Base-by-base conservation (phyloP, 2,888 invertebrate species). In the Cephus rjabovi region DNA sequence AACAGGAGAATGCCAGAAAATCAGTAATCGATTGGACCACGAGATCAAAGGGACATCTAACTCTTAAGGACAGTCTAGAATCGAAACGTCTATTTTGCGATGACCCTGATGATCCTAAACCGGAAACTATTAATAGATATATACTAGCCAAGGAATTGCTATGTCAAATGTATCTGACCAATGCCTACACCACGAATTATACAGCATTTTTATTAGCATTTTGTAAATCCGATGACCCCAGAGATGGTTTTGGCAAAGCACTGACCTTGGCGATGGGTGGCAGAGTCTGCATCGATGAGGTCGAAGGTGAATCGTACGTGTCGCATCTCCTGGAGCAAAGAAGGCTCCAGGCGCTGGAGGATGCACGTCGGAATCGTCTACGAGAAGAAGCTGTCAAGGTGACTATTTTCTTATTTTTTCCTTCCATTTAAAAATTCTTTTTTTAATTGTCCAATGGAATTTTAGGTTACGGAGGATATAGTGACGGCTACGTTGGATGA, bases 121-220 rank as follows among this genome's bases (percentile, higher is more conserved):
- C 84, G 1, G 73, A 85, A 34, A 86, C 87, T 11, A 86, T 86
- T 78, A 83, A 93, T 35, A 88, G 92, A 84, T 89, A 88, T 77
- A 87, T 87, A 80, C 85, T 93, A 78, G 91, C 93, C 1, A 95
- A 94, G 88, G 90, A 93, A 83, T 92, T 95, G 76, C 87, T 95
- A 31, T 94, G 93, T 83, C 93, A 93, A 83, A 90, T 95, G 85
- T 95, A 92, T 87, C 92, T 93, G 87, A 91, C 92, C 0, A 87
- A 91, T 73, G 87, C 92, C 79, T 88, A 93, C 79, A 84, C 90
- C 69, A 92, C 94, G 82, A 95, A 95, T 86, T 95, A 95, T 87
- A 93, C 94, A 0, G 94, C 94, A 9, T 91, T 95, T 85, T 88
- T 95, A 56, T 87, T 95, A 79, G 93, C 93, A 33, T 94, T 95